These are phyloP conservation scores for Drosophila siamana DNA, from an alignment of 2,888 invertebrate genomes.

Conservation along the genomic window DNA sequence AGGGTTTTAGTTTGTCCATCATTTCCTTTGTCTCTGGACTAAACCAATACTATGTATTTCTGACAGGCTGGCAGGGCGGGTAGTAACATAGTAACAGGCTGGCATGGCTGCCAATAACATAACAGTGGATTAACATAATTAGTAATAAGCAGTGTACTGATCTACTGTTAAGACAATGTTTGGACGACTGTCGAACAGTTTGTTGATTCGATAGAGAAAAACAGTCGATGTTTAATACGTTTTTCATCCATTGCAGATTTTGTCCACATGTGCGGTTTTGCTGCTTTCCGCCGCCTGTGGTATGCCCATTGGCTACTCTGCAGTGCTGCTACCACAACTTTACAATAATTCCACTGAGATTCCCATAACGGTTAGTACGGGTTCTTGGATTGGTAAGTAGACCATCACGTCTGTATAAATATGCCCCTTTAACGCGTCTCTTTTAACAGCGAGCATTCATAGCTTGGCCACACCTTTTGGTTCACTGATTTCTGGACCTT, in stretches of 20 bases:
- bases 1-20: not conserved
- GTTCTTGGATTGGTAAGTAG: conserved; percentile 89
- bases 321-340: conserved; percentile 91
- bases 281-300: conserved; percentile 91
- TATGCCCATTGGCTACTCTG: conserved; percentile 92
- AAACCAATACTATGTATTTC: not conserved
- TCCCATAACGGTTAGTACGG: conserved; percentile 89
- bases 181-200: too few species aligned
- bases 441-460: conserved; percentile 89
- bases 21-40: not conserved
- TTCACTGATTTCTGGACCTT: conserved; percentile 89
- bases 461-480: conserved; percentile 92
- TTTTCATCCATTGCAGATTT: conserved; percentile 86
- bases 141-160: too few species aligned
- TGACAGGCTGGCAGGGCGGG: too few species aligned
- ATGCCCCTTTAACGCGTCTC: not conserved
- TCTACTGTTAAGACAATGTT: too few species aligned
- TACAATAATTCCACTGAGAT: conserved; percentile 87
- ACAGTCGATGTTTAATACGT: not conserved
- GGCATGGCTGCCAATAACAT: too few species aligned
- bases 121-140: too few species aligned
- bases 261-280: conserved; percentile 90
- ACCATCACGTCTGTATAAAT: not conserved
- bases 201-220: too few species aligned
- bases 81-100: too few species aligned